Conservation (phyloP, 2,797 vertebrate species). For the Sarcoramphus papa region DNA sequence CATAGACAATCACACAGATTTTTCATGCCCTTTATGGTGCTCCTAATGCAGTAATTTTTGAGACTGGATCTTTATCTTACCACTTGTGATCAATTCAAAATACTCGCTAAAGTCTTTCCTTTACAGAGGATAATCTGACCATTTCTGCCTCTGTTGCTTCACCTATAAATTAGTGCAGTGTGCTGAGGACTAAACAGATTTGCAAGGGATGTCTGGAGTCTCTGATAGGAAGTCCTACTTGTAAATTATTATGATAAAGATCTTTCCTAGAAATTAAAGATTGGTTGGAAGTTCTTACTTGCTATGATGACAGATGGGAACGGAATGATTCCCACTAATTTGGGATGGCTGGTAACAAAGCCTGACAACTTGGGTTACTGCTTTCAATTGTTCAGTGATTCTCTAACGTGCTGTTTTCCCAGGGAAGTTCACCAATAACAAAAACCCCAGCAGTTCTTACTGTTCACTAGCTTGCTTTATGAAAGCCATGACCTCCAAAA, state of each 20-base stretch:
- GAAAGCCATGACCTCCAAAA: not conserved
- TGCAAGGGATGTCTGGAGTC: not conserved
- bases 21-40: not conserved
- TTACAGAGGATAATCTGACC: not conserved
- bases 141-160: not conserved
- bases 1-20: not conserved
- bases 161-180: not conserved
- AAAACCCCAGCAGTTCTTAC: slow-evolving; percentile 13
- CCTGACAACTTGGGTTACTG: slow-evolving; percentile 42
- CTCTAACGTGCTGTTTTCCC: slow-evolving; percentile 41
- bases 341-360: slow-evolving; percentile 30
- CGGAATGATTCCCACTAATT: slow-evolving; percentile 25
- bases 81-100: not conserved
- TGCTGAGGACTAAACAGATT: not conserved
- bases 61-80: not conserved
- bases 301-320: not conserved
- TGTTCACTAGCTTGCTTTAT: slow-evolving; percentile 41
- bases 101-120: not conserved
- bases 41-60: not conserved
- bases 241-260: not conserved
- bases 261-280: slow-evolving; percentile 24
- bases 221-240: not conserved
- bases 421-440: slow-evolving; percentile 54
- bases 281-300: slow-evolving; percentile 30
- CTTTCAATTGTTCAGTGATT: slow-evolving; percentile 42